A percentile compares a stretch with the other conserved stretches of the same genome.
These are phyloP conservation scores for Shinisaurus crocodilurus DNA, from an alignment of 2,113 vertebrate species.

Conservation along the genomic window DNA sequence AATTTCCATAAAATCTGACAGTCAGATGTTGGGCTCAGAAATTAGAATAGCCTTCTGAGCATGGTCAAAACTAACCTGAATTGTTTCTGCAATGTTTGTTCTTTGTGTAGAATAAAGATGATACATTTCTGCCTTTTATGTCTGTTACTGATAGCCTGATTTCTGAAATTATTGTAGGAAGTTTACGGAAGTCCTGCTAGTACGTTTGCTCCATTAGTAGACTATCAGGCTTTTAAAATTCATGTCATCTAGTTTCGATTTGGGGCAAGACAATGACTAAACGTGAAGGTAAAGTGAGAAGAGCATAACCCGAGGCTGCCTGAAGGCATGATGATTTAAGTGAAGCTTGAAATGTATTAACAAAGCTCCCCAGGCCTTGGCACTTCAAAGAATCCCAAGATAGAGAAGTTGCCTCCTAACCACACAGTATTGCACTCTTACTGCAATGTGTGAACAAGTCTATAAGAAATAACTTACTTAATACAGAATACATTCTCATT, in stretches of 20 bases:
- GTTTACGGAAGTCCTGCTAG: background rate
- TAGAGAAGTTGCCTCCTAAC: slow-evolving; percentile 10
- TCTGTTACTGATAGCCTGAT: background rate
- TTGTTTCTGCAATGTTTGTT: slow-evolving; percentile 2
- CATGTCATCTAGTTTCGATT: slow-evolving; percentile 22
- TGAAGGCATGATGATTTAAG: slow-evolving; percentile 25
- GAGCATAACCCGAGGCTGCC: slow-evolving; percentile 1
- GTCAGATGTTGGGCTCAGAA: background rate
- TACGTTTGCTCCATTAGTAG: background rate
- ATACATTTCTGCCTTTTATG: background rate
- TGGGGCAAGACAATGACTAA: background rate
- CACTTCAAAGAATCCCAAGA: slow-evolving; percentile 19
- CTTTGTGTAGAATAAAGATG: background rate
- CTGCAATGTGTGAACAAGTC: background rate
- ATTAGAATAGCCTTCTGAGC: background rate
- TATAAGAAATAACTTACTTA: background rate
- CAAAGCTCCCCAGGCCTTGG: slow-evolving; percentile 19
- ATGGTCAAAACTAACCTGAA: background rate
- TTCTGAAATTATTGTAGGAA: slow-evolving; percentile 23
- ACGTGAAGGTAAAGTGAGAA: slow-evolving; percentile 22
- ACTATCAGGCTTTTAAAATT: slow-evolving; percentile 4
- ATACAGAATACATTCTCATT: slow-evolving; percentile 1
- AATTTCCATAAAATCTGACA: background rate
- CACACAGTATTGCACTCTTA: background rate
- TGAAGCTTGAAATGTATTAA: background rate